A percentile compares a stretch with the other conserved stretches of the same genome.
These are phyloP conservation scores for Mormyrops attenuatus DNA, from an alignment of 2,797 vertebrate species.

Conservation along the genomic window DNA sequence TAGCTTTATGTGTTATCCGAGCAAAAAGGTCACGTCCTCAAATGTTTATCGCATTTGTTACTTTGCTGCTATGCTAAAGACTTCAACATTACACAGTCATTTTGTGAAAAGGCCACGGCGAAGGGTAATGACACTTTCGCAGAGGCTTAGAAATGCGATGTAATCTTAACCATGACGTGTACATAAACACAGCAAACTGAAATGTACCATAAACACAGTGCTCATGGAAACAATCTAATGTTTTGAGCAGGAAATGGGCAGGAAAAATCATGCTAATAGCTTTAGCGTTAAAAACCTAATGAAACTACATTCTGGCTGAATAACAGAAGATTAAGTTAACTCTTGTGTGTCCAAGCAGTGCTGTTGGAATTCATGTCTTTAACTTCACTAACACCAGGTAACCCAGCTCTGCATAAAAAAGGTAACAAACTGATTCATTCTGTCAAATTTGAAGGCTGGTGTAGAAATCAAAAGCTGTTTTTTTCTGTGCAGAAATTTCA, in stretches of 20 bases:
- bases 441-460: neutral
- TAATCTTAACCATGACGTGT: neutral
- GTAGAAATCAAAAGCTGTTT: neutral
- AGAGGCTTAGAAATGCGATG: neutral
- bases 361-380: neutral
- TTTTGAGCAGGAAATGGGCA: neutral
- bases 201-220: neutral
- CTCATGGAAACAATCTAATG: slow-evolving; percentile 18
- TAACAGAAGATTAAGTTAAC: neutral
- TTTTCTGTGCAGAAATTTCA: neutral
- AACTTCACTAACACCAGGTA: neutral
- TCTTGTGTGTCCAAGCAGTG: neutral
- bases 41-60: neutral
- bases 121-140: neutral
- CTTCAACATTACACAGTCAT: neutral
- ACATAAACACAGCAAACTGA: neutral
- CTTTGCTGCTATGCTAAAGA: neutral
- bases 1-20: neutral
- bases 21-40: neutral
- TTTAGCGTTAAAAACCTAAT: neutral
- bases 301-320: neutral
- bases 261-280: neutral
- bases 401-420: neutral
- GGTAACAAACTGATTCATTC: neutral
- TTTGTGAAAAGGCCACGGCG: neutral